Evolutionary conservation across 1,140 invertebrate species (phyloP).

Genomic region (Drosophila ficusphila): DNA sequence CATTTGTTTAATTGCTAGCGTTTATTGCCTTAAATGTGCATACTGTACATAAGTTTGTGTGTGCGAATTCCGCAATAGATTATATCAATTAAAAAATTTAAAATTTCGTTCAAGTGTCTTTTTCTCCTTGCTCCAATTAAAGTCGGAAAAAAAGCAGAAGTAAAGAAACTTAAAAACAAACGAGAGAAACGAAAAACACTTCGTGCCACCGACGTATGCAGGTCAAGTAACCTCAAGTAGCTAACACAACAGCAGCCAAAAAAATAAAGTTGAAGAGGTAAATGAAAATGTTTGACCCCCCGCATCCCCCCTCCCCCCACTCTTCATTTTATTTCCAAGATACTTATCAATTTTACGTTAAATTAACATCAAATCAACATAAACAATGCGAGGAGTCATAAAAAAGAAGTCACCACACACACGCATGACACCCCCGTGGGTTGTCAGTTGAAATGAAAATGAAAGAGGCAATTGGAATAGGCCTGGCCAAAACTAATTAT

Average conservation of each 20-base stretch:
- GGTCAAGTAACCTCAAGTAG: conserved; percentile 66
- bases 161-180: conserved; percentile 7
- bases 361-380: conserved; percentile 81
- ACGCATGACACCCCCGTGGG: conserved; percentile 61
- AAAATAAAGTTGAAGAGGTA: conserved; percentile 52
- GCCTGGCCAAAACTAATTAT: conserved; percentile 64
- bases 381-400: conserved; percentile 70
- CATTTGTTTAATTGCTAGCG: conserved; percentile 62
- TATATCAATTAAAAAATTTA: conserved; percentile 80
- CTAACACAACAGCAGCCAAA: conserved; percentile 25
- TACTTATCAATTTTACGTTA: conserved; percentile 78
- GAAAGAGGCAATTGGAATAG: too few relatives aligned
- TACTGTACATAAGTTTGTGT: conserved; percentile 15
- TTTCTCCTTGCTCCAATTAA: conserved; percentile 60
- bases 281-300: conserved; percentile 69
- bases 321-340: conserved; percentile 35
- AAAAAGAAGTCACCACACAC: conserved; percentile 57
- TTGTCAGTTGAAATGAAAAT: too few relatives aligned
- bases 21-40: conserved; percentile 71
- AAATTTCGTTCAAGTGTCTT: conserved; percentile 44
- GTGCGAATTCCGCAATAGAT: conserved; percentile 57
- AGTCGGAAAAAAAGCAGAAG: conserved; percentile 4
- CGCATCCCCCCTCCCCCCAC: conserved; percentile 7
- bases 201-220: conserved; percentile 41
- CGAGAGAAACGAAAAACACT: conserved; percentile 25